Percentiles rank a stretch among this genome's conserved stretches.
Evolutionary conservation across 2,888 invertebrate species (phyloP).

Genomic region (Chalcis sispes): DNA sequence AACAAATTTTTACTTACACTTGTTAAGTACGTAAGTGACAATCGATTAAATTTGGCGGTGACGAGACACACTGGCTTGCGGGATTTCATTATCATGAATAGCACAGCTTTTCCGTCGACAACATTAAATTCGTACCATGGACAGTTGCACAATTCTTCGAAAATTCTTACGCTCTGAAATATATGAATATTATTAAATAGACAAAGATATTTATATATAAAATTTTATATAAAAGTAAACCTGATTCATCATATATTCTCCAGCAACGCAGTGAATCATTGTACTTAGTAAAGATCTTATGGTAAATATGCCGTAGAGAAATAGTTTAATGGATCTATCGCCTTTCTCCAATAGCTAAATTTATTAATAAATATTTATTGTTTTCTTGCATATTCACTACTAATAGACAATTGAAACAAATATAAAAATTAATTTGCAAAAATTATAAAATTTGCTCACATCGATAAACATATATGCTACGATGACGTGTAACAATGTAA

Average conservation of each 20-base stretch:
- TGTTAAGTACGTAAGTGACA: slow-evolving; percentile 6
- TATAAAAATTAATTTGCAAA: too few relatives aligned
- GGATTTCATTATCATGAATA: slow-evolving; percentile 15
- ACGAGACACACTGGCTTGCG: background rate
- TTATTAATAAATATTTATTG: background rate
- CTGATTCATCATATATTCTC: slow-evolving; percentile 29
- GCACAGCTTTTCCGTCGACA: background rate
- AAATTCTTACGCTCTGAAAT: slow-evolving; percentile 12
- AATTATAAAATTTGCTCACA: slow-evolving; percentile 9
- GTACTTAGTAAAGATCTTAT: slow-evolving; percentile 9
- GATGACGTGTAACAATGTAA: slow-evolving; percentile 29
- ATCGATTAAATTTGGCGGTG: slow-evolving; percentile 1
- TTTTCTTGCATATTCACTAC: too few relatives aligned
- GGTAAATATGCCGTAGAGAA: slow-evolving; percentile 26
- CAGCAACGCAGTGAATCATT: slow-evolving; percentile 17
- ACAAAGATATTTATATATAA: background rate
- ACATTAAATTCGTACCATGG: slow-evolving; percentile 23
- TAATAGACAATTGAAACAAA: too few relatives aligned
- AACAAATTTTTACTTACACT: slow-evolving; percentile 1
- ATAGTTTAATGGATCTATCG: slow-evolving; percentile 6
- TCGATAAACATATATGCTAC: slow-evolving; percentile 31
- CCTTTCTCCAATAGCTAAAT: slow-evolving; percentile 17
- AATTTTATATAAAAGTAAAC: background rate
- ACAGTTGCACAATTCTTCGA: slow-evolving; percentile 16
- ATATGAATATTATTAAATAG: background rate